phyloP scores from a whole-genome alignment of 2,113 vertebrate species.

The Cranoglanis bouderius region DNA sequence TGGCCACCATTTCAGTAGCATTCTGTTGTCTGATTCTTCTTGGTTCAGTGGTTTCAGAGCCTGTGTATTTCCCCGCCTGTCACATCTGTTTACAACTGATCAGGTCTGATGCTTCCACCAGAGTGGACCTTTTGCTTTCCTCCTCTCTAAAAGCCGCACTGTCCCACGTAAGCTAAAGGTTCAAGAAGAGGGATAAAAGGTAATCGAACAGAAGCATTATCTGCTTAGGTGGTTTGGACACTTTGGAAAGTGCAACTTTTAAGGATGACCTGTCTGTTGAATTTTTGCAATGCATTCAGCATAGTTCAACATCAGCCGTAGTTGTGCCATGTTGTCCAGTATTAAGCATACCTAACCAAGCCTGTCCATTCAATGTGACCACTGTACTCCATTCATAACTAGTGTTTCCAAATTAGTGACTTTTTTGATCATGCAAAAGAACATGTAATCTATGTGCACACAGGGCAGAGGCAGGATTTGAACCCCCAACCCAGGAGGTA shows the following conservation, averaged over 20 bases:
- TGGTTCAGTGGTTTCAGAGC: conserved; percentile 47
- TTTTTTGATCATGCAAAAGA: no score
- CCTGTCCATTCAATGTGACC: neutral
- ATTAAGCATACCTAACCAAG: no score
- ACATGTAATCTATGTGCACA: no score
- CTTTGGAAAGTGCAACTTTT: conserved; percentile 5
- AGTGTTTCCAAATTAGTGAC: no score
- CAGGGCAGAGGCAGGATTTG: no score
- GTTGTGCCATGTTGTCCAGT: neutral
- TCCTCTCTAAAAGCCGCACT: neutral
- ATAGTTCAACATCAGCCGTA: neutral
- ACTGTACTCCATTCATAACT: neutral
- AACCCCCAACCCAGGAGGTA: no score
- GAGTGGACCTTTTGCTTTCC: conserved; percentile 6
- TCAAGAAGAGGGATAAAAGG: neutral
- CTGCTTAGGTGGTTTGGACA: neutral
- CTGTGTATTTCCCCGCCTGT: conserved; percentile 34
- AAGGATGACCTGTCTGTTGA: neutral
- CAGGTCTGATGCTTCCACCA: conserved; percentile 43
- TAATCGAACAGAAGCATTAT: conserved; percentile 1
- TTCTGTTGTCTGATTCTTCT: conserved; percentile 18
- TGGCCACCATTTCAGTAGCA: conserved; percentile 43
- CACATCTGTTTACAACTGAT: conserved; percentile 41
- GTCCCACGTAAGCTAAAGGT: neutral
- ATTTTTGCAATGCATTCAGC: no score